These are phyloP conservation scores for Orthonevra nobilis DNA, from an alignment of 2,888 invertebrate genomes.

Conservation along the genomic window DNA sequence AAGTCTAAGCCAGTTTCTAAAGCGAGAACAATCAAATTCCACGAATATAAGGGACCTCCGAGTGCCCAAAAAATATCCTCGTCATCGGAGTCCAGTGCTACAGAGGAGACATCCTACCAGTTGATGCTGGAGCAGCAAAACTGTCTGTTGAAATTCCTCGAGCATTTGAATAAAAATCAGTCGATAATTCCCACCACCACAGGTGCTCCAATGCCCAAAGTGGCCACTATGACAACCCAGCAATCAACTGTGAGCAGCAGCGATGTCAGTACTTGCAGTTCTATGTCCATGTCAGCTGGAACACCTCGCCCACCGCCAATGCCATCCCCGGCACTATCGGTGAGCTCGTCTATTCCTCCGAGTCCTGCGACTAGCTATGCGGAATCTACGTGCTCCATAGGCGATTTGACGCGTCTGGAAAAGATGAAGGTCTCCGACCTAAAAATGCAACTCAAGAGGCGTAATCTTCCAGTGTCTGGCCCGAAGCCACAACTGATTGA, in stretches of 20 bases:
- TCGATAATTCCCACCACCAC: slow-evolving; percentile 85
- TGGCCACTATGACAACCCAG: slow-evolving; percentile 73
- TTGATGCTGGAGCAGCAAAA: slow-evolving; percentile 93
- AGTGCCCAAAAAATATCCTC: slow-evolving; percentile 85
- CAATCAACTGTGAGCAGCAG: slow-evolving; percentile 66
- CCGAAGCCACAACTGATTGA: slow-evolving; percentile 97
- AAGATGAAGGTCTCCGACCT: slow-evolving; percentile 98
- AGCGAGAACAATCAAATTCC: slow-evolving; percentile 95
- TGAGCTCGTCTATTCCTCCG: slow-evolving; percentile 80
- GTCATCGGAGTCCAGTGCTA: slow-evolving; percentile 80
- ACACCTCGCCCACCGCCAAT: slow-evolving; percentile 79
- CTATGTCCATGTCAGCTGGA: slow-evolving; percentile 74
- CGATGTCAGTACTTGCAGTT: slow-evolving; percentile 72
- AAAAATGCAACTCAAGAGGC: slow-evolving; percentile 95
- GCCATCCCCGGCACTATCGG: slow-evolving; percentile 82
- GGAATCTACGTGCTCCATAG: slow-evolving; percentile 75
- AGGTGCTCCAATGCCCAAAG: slow-evolving; percentile 71
- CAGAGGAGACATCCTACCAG: slow-evolving; percentile 92
- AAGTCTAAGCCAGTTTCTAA: slow-evolving; percentile 91
- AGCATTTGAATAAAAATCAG: slow-evolving; percentile 89
- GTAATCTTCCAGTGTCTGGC: slow-evolving; percentile 96
- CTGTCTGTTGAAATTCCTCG: slow-evolving; percentile 93
- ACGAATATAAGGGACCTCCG: slow-evolving; percentile 97
- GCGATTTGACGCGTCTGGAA: slow-evolving; percentile 86
- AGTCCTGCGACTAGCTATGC: slow-evolving; percentile 79